Percentiles rank a stretch among this genome's conserved stretches.
Conservation (phyloP, 2,113 vertebrate species). For the Brevimyrus niger region DNA sequence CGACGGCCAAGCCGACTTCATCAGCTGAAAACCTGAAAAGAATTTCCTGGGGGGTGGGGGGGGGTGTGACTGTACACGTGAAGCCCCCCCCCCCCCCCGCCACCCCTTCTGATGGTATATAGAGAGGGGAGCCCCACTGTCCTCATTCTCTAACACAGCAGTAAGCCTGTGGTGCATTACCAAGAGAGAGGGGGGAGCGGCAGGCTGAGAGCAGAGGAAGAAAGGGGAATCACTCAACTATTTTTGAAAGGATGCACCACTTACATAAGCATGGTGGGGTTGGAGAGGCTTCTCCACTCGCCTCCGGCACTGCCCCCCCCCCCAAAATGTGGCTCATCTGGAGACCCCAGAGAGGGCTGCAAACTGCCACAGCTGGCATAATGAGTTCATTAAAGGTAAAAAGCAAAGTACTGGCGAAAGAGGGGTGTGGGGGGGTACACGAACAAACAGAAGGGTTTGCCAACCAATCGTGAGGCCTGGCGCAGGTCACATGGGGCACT, state of each 20-base stretch:
- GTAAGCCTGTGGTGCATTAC: neutral
- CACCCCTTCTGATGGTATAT: neutral
- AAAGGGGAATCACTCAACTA: neutral
- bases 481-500: neutral
- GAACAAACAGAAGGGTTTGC: neutral
- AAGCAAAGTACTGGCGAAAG: neutral
- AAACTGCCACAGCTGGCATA: neutral
- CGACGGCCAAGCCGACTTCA: slow-evolving; percentile 28
- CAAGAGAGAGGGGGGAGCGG: neutral
- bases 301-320: neutral
- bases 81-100: slow-evolving; percentile 19
- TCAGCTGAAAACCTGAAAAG: slow-evolving; percentile 21
- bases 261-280: slow-evolving; percentile 13
- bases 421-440: neutral
- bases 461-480: neutral
- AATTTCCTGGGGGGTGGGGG: neutral
- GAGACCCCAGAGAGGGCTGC: neutral
- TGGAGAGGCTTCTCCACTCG: neutral
- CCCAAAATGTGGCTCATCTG: neutral
- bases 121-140: neutral
- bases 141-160: slow-evolving; percentile 10
- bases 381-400: neutral
- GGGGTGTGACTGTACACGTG: slow-evolving; percentile 31
- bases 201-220: neutral
- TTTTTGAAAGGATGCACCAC: slow-evolving; percentile 16